A percentile compares a stretch with the other conserved stretches of the same genome.
Conservation (phyloP, 2,797 vertebrate species). For the Scyliorhinus canicula region DNA sequence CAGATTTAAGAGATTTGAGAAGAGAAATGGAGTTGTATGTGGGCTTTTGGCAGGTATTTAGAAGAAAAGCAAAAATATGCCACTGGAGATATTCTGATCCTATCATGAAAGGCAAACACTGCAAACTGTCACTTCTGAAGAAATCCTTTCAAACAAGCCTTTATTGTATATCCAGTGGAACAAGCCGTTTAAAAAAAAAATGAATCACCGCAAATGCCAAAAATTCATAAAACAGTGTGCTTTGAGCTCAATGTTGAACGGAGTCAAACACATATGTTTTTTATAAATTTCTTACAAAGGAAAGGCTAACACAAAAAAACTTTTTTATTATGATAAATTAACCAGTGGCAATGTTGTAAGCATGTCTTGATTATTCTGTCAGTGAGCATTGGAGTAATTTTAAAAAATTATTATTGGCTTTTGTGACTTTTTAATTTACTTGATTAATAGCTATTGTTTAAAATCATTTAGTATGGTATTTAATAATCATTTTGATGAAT, state of each 20-base stretch:
- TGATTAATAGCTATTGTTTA: conserved; percentile 38
- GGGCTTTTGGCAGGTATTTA: conserved; percentile 33
- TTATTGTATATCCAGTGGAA: conserved; percentile 41
- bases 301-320: conserved; percentile 62
- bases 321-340: conserved; percentile 72
- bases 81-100: conserved; percentile 29
- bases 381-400: conserved; percentile 56
- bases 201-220: conserved; percentile 1
- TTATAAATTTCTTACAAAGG: conserved; percentile 71
- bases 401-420: conserved; percentile 46
- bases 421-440: conserved; percentile 42
- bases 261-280: conserved; percentile 80
- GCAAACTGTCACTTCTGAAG: conserved; percentile 43
- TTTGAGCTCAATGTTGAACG: conserved; percentile 60
- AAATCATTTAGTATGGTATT: conserved; percentile 37
- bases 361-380: conserved; percentile 83
- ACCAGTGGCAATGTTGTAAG: conserved; percentile 66
- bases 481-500: conserved; percentile 37
- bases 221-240: neutral
- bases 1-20: conserved; percentile 27
- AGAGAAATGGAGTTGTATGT: conserved; percentile 36
- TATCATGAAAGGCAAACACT: conserved; percentile 19
- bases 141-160: conserved; percentile 45
- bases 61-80: conserved; percentile 17
- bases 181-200: conserved; percentile 38